phyloP scores from a whole-genome alignment of 2,797 vertebrate species.

The Stomatorhinus walkeri region DNA sequence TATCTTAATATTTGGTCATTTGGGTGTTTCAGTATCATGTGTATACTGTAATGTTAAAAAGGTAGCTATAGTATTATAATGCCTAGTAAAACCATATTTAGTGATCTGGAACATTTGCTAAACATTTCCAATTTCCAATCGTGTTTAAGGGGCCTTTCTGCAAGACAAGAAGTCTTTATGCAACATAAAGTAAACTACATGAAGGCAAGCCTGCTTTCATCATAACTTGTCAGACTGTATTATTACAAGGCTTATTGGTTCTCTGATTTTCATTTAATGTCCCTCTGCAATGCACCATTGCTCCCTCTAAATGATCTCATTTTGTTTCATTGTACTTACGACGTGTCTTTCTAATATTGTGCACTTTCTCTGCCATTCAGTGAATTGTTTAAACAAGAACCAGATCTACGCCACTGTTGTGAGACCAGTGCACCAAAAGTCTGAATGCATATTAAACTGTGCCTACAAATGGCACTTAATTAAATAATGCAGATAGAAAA shows the following conservation, averaged over 20 bases:
- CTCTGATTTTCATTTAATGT: constrained; percentile 74
- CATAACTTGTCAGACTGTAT: constrained; percentile 55
- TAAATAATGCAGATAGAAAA: constrained; percentile 2
- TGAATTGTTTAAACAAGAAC: constrained; percentile 65
- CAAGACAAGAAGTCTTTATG: constrained; percentile 27
- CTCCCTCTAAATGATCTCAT: constrained; percentile 69
- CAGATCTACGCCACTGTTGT: background rate
- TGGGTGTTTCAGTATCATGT: background rate
- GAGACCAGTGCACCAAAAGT: background rate
- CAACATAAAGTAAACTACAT: constrained; percentile 32
- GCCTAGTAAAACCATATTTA: background rate
- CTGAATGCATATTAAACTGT: background rate
- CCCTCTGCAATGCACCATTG: constrained; percentile 62
- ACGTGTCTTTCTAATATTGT: constrained; percentile 59
- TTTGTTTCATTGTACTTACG: constrained; percentile 73
- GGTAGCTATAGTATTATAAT: background rate
- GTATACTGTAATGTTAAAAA: background rate
- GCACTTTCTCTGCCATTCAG: constrained; percentile 58
- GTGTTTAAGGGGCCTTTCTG: constrained; percentile 19
- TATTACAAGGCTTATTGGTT: constrained; percentile 72
- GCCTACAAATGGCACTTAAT: background rate
- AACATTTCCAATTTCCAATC: constrained; percentile 18
- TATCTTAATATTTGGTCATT: background rate
- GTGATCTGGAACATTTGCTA: constrained; percentile 17
- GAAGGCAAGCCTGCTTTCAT: constrained; percentile 47